These are phyloP conservation scores for Anastatus disparis DNA, from an alignment of 1,140 invertebrate genomes.

Conservation along the genomic window DNA sequence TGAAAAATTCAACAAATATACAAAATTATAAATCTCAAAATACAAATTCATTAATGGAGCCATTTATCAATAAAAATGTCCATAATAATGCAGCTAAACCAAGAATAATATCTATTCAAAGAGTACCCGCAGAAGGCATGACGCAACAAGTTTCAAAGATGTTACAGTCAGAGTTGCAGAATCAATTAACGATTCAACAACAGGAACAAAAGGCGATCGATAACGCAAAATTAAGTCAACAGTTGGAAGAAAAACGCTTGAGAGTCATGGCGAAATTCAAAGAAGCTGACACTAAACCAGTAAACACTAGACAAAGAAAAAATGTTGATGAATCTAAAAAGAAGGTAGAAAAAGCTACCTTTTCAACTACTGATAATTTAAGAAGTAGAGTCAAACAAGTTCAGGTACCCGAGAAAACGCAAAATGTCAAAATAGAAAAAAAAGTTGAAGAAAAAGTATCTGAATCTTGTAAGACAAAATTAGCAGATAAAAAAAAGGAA, in stretches of 20 bases:
- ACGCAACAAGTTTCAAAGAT: background rate
- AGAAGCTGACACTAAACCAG: conserved; percentile 20
- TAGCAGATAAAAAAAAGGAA: background rate
- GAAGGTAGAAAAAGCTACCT: conserved; percentile 13
- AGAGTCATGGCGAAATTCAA: conserved; percentile 53
- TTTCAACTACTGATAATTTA: conserved; percentile 1
- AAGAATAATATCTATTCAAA: conserved; percentile 41
- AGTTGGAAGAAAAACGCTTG: conserved; percentile 52
- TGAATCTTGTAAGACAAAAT: background rate
- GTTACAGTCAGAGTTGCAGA: background rate
- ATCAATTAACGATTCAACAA: background rate
- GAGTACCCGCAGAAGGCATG: background rate
- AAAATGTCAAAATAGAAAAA: conserved; percentile 11
- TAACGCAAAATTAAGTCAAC: conserved; percentile 3
- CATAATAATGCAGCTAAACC: conserved; percentile 14
- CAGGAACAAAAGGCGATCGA: background rate
- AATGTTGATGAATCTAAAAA: conserved; percentile 12
- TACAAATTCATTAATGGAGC: too few relatives aligned
- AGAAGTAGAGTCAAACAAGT: background rate
- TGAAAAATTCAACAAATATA: too few relatives aligned
- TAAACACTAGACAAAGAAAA: background rate
- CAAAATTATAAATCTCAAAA: conserved; percentile 1
- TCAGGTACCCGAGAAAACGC: background rate
- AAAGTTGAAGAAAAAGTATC: background rate
- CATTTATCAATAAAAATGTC: too few relatives aligned